A percentile compares a stretch with the other conserved stretches of the same genome.
Conservation (phyloP, 2,888 invertebrate species). For the Temnothorax unifasciatus region DNA sequence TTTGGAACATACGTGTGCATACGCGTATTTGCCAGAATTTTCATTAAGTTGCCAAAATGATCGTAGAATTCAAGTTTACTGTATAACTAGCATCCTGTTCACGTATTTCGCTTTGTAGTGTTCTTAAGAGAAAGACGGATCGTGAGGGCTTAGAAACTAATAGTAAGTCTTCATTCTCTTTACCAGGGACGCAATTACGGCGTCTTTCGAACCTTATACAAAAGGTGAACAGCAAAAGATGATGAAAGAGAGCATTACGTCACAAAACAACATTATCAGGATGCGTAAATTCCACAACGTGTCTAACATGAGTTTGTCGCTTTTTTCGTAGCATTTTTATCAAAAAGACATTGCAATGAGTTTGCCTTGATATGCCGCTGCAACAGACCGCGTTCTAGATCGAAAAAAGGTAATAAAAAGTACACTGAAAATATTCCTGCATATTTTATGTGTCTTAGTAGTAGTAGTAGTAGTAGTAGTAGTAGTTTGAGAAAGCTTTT, state of each 20-base stretch:
- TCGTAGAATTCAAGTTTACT: constrained; percentile 9
- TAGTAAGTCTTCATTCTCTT: constrained; percentile 69
- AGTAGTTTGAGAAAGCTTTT: constrained; percentile 32
- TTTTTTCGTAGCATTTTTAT: constrained; percentile 18
- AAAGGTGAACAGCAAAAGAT: constrained; percentile 46
- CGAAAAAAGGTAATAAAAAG: constrained; percentile 26
- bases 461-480: constrained; percentile 12
- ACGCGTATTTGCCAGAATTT: background rate
- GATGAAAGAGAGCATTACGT: constrained; percentile 27
- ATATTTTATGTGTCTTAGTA: background rate
- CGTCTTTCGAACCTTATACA: constrained; percentile 66
- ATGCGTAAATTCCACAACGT: constrained; percentile 38
- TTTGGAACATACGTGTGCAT: background rate
- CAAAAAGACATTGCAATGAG: constrained; percentile 13
- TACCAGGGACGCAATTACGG: constrained; percentile 73
- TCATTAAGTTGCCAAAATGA: constrained; percentile 21
- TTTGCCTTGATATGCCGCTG: constrained; percentile 27
- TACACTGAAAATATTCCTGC: constrained; percentile 5
- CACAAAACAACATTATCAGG: constrained; percentile 1
- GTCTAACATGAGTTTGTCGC: background rate
- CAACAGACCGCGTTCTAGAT: constrained; percentile 25
- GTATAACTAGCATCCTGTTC: background rate
- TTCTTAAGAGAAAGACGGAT: constrained; percentile 62
- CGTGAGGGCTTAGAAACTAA: constrained; percentile 65
- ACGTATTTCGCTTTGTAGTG: constrained; percentile 46